Conservation (phyloP, 2,888 invertebrate genomes). For the Diarsia dahlii region DNA sequence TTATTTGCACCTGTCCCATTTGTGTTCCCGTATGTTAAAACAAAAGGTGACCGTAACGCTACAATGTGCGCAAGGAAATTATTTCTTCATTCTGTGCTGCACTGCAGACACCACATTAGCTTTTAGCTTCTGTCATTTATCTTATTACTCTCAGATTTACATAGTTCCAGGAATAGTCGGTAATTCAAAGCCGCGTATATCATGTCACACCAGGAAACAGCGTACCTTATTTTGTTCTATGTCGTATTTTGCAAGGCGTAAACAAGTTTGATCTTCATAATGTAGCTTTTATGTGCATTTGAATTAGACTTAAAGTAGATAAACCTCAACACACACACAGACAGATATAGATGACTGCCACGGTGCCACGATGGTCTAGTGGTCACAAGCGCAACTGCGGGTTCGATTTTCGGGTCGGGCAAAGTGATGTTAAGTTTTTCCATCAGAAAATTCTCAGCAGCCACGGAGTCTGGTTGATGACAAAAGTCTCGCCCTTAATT, state of each 20-base stretch:
- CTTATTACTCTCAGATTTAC: conserved; percentile 57
- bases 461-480: too few relatives aligned
- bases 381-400: too few relatives aligned
- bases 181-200: conserved; percentile 67
- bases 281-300: conserved; percentile 21
- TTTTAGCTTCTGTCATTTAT: conserved; percentile 58
- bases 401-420: too few relatives aligned
- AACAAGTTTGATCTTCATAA: conserved; percentile 37
- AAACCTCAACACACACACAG: neutral
- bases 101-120: conserved; percentile 52
- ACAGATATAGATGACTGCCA: too few relatives aligned
- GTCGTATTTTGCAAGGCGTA: conserved; percentile 23
- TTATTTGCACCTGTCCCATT: conserved; percentile 34
- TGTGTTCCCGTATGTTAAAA: conserved; percentile 12
- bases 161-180: conserved; percentile 62
- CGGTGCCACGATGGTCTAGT: too few relatives aligned
- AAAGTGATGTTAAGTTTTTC: too few relatives aligned
- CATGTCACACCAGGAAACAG: conserved; percentile 62
- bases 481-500: too few relatives aligned
- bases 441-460: too few relatives aligned
- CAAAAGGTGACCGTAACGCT: conserved; percentile 1
- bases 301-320: neutral
- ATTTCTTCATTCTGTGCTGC: conserved; percentile 6
- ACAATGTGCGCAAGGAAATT: conserved; percentile 10
- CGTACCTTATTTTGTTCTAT: conserved; percentile 57